phyloP scores from a whole-genome alignment of 2,888 invertebrate genomes.

The Salticus scenicus region DNA sequence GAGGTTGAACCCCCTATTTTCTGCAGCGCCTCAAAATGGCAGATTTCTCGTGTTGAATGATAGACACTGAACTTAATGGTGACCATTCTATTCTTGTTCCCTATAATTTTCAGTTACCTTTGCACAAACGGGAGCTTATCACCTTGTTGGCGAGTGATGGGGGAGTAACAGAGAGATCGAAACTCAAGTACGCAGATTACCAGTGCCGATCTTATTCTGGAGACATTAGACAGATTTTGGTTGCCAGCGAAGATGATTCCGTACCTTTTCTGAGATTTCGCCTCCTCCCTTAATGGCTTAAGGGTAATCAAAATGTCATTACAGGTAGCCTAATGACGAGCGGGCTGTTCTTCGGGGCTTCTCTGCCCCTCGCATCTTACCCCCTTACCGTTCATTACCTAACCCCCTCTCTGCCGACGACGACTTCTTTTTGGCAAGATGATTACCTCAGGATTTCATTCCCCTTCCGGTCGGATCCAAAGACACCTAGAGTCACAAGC shows the following conservation, averaged over 20 bases:
- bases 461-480: conserved; percentile 62
- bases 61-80: conserved; percentile 69
- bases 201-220: conserved; percentile 59
- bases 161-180: conserved; percentile 48
- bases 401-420: conserved; percentile 14
- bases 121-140: conserved; percentile 64
- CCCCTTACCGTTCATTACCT: conserved; percentile 31
- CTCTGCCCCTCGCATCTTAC: conserved; percentile 37
- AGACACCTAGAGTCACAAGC: conserved; percentile 66
- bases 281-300: conserved; percentile 69
- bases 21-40: conserved; percentile 49
- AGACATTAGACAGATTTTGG: conserved; percentile 69
- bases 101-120: conserved; percentile 70
- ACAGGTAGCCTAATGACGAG: conserved; percentile 70
- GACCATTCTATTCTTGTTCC: conserved; percentile 69
- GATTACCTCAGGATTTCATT: conserved; percentile 54
- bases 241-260: conserved; percentile 67
- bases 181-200: conserved; percentile 66
- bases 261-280: conserved; percentile 62
- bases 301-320: conserved; percentile 70
- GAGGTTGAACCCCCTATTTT: not conserved
- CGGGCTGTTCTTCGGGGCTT: conserved; percentile 46
- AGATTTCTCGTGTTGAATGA: conserved; percentile 68
- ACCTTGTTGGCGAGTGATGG: conserved; percentile 68
- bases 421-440: conserved; percentile 40